Evolutionary conservation across 2,113 vertebrate genomes (phyloP), one percentile per base, ranked within the genome.

Genomic region (Macroglossus sobrinus): DNA sequence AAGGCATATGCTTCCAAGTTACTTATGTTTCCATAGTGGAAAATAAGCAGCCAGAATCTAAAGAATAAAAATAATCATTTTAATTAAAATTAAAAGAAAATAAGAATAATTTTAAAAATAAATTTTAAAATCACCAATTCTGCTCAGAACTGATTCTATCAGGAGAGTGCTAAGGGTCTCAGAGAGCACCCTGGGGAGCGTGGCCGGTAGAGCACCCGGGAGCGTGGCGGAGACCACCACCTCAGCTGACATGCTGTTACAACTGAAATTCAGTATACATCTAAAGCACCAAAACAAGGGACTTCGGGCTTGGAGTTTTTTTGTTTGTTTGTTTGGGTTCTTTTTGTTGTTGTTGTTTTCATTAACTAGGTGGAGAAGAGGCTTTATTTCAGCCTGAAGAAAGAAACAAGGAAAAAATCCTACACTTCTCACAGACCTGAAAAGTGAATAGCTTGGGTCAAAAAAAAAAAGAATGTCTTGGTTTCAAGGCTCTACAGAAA

Each of bases 141-240:
- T 74, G 6, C 38, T 91, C 30, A 63, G 50, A 84, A 59, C 26
- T 85, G 21, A 85, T 64, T 89, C 71, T 40, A 3, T 64, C 28
- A 18, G 50, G 18, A 57, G n/a, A 75, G 38, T 28, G n/a, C 53
- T 82, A 28, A 59, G 53, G 76, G 66, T 30, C 21, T 5, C n/a
- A 38, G 43, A 66, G 30, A 59, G 33, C 35, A 50, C 50, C 24
- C 68, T 4, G n/a, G 76, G 24, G 57, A 66, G 6, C 0, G 1
- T 6, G 6, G 5, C 15, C 28, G 28, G 28, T 4, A 0, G 16
- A n/a, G n/a, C n/a, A n/a, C n/a, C n/a, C n/a, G n/a, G n/a, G n/a
- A n/a, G n/a, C n/a, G n/a, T n/a, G n/a, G 15, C 33, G 53, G 9
- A n/a, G 59, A 50, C 14, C 2, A 15, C 22, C 35, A 14, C 16